A percentile compares a stretch with the other conserved stretches of the same genome.
These are phyloP conservation scores for Montifringilla adamsi DNA, from an alignment of 2,113 vertebrate genomes.

Conservation along the genomic window DNA sequence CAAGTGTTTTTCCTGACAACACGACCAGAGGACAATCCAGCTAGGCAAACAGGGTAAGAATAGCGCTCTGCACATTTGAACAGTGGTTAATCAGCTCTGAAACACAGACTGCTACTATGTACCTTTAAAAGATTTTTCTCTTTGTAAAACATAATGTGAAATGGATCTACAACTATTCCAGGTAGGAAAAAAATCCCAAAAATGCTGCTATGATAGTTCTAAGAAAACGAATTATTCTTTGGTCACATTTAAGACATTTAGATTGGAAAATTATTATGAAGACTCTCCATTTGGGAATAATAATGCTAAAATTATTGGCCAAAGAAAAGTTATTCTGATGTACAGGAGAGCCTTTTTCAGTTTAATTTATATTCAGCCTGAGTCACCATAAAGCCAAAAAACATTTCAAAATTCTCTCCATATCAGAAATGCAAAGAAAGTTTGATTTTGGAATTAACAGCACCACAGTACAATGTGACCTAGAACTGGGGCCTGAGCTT, in stretches of 20 bases:
- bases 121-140: neutral
- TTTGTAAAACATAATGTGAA: neutral
- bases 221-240: neutral
- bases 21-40: neutral
- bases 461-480: neutral
- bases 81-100: neutral
- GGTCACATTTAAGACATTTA: neutral
- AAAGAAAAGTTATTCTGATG: neutral
- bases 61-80: neutral
- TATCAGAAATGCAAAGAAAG: constrained; percentile 7
- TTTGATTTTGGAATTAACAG: neutral
- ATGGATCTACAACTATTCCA: neutral
- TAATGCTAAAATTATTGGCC: neutral
- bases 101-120: neutral
- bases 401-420: neutral
- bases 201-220: neutral
- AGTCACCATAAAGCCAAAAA: neutral
- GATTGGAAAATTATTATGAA: neutral
- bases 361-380: neutral
- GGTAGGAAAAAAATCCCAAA: neutral
- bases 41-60: neutral
- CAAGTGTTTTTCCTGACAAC: neutral
- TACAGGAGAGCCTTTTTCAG: neutral
- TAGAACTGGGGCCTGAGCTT: neutral
- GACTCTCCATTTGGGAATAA: neutral